Evolutionary conservation across 1,140 invertebrate species (phyloP), one percentile per base, ranked within the genome.

Genomic region (Monomorium pharaonis): DNA sequence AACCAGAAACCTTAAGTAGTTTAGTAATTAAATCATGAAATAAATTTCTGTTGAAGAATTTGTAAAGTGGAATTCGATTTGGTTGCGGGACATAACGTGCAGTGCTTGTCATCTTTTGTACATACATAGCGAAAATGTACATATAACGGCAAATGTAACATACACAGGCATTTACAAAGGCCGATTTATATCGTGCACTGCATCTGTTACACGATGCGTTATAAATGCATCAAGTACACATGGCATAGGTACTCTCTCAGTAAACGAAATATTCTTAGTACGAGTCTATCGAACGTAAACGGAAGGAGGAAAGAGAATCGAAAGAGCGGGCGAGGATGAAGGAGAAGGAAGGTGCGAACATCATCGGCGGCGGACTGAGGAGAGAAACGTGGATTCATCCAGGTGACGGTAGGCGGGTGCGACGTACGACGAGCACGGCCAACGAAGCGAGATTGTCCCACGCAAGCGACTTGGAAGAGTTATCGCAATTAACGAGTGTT

Each of bases 331-430:
- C 95, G 70, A 95, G 96, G 81, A 96, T 96, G 95, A 96, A 96
- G 88, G 96, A 96, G 89, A 96, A 96, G 92, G 95, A 95, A 95
- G 94, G 94, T 54, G 94, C 94, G 27, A 94, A 91, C 67, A 93
- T 87, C 54, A 93, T 94, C 12, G 94, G 94, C 51, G 95, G 95
- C 72, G 92, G 93, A 62, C 92, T 96, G 60, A 93, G 97, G 63
- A 96, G 97, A 85, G 98, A 98, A 95, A 97, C 97, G 54, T 98
- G 98, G 98, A 96, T 98, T 88, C 96, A 97, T 92, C 97, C 97
- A 10, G 97, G 97, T 91, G 97, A 97, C 4, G 95, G 96, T 56
- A 93, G 96, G 75, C 94, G 97, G 10, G 96, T 97, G 91, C 95
- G 97, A 80, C 97, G 97, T 21, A 97, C 97, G 24, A 95, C 96